Evolutionary conservation across 2,797 vertebrate genomes (phyloP).

Genomic region (Neopelma chrysocephalum): DNA sequence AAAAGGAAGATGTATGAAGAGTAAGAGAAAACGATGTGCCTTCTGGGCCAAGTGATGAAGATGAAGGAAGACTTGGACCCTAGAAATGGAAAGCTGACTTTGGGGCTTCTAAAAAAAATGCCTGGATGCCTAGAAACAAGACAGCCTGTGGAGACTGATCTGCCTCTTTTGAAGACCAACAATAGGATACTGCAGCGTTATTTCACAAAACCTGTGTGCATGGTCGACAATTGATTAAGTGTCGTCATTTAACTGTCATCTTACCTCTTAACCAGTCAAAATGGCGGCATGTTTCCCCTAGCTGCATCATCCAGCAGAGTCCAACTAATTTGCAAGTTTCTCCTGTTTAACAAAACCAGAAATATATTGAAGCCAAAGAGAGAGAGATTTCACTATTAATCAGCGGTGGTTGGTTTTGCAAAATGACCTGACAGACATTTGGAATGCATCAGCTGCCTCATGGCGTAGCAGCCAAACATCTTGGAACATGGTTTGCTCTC

Average conservation of each 20-base stretch:
- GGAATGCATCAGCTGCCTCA: slow-evolving; percentile 34
- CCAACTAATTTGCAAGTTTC: slow-evolving; percentile 36
- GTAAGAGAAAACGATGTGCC: background rate
- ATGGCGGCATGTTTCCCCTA: slow-evolving; percentile 1
- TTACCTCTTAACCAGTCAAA: background rate
- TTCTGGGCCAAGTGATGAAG: background rate
- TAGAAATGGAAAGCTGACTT: background rate
- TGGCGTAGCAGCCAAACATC: background rate
- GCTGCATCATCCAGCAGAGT: background rate
- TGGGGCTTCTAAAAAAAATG: background rate
- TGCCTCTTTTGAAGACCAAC: background rate
- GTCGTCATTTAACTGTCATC: background rate
- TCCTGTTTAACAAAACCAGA: slow-evolving; percentile 49
- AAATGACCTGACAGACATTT: slow-evolving; percentile 53
- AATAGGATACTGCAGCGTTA: background rate
- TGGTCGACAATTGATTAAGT: background rate
- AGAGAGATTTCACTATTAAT: slow-evolving; percentile 44
- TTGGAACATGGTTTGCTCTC: slow-evolving; percentile 24
- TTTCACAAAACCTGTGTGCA: background rate
- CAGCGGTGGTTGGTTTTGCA: slow-evolving; percentile 11
- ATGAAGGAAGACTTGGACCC: background rate
- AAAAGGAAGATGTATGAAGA: background rate
- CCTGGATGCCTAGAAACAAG: background rate
- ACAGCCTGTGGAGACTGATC: background rate
- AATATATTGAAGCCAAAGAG: slow-evolving; percentile 5